phyloP scores from a whole-genome alignment of 2,797 vertebrate genomes.

The Loriculus beryllinus region DNA sequence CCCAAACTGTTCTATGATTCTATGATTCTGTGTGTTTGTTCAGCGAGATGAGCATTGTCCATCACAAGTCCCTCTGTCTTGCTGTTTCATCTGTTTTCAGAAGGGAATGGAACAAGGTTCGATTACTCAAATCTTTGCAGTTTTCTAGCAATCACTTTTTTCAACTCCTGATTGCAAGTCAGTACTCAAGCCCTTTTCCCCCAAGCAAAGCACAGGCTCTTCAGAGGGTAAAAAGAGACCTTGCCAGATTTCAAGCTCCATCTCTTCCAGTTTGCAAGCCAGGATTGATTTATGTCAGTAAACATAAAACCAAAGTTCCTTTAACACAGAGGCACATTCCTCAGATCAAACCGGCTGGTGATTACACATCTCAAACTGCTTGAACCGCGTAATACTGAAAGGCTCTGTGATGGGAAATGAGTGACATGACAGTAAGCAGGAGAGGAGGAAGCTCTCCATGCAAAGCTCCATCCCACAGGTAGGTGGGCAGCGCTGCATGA shows the following conservation, averaged over 20 bases:
- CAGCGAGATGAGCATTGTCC: fast-evolving
- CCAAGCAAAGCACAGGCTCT: background rate
- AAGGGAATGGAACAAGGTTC: background rate
- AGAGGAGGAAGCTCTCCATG: background rate
- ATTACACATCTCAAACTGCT: background rate
- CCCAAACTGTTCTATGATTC: background rate
- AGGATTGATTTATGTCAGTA: slow-evolving; percentile 30
- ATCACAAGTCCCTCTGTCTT: background rate
- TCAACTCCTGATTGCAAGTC: background rate
- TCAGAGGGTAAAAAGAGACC: background rate
- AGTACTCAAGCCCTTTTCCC: background rate
- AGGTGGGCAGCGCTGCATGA: background rate
- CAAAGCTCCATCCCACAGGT: background rate
- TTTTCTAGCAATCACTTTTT: background rate
- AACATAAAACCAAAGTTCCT: background rate
- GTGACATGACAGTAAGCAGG: background rate
- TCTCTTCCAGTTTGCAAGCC: slow-evolving; percentile 13
- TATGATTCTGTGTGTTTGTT: background rate
- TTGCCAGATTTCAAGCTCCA: slow-evolving; percentile 8
- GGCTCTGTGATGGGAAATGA: slow-evolving; percentile 17
- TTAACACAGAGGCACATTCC: background rate
- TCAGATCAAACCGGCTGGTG: background rate
- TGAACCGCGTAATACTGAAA: background rate
- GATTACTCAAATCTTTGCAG: background rate
- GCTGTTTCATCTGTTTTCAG: background rate